These are phyloP conservation scores for Machimus atricapillus DNA, from an alignment of 2,888 invertebrate genomes.

Conservation along the genomic window DNA sequence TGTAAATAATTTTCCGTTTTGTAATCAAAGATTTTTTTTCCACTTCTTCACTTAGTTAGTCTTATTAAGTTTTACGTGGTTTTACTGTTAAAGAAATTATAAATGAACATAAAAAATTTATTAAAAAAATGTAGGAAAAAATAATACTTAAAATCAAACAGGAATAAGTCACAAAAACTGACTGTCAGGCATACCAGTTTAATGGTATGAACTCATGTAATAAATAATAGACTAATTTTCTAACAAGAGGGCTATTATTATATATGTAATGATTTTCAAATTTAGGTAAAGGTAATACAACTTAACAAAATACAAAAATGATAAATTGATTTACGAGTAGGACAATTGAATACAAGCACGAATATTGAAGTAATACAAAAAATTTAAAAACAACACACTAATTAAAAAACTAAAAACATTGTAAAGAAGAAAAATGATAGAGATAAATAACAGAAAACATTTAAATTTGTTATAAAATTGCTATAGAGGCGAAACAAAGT, in stretches of 20 bases:
- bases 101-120: background rate
- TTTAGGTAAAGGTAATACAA: background rate
- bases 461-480: conserved; percentile 25
- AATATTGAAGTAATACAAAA: background rate
- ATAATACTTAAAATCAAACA: conserved; percentile 8
- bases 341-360: conserved; percentile 15
- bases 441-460: background rate
- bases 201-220: conserved; percentile 19
- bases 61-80: background rate
- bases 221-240: conserved; percentile 7
- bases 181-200: background rate
- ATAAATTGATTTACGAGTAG: conserved; percentile 21
- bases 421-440: background rate
- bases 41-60: background rate
- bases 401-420: background rate
- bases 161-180: background rate
- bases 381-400: background rate
- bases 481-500: background rate
- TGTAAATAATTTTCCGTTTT: background rate
- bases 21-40: background rate
- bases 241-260: conserved; percentile 8
- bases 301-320: background rate
- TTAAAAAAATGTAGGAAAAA: background rate
- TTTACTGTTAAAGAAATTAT: background rate
- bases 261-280: conserved; percentile 17